Evolutionary conservation across 2,113 vertebrate genomes (phyloP), one percentile per base, ranked within the genome.

Genomic region (Rhizomys pruinosus): DNA sequence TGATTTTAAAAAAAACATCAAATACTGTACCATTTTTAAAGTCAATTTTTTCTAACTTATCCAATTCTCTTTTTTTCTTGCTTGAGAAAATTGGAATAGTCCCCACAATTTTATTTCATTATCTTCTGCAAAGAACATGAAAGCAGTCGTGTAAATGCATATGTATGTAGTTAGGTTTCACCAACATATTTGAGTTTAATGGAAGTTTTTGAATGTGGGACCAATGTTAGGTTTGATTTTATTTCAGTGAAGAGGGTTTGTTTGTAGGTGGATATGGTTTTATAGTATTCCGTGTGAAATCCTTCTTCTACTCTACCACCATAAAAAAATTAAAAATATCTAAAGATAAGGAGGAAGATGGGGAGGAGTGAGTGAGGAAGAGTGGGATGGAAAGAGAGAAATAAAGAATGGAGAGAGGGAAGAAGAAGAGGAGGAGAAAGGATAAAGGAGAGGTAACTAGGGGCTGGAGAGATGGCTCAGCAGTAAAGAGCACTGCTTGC

Each of bases 1-100:
- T 95, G 89, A 96, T 95, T 92, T 87, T 63, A 8, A 84, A 89
- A 8, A 84, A 89, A 73, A 76, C 8, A 93, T 95, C 91, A 94
- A 94, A 92, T 90, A 95, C 2, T 32, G 37, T 87, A 77, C 12
- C 9, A 15, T 69, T 96, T 88, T 90, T 29, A 78, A 93, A 89
- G n/a, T 78, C 69, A 61, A 32, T 85, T 94, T 29, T 52, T 82
- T 22, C 12, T 57, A 93, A 44, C 22, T 81, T 55, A 84, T 91
- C 10, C 52, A 93, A 84, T 94, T 87, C 22, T 34, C 63, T 82
- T 80, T 63, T 34, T 69, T 37, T 15, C 23, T 42, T 96, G 37
- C 66, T 84, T 89, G 55, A 96, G 80, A 84, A 93, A 90, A 95
- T 68, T 82, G 55, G 23, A 87, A 87, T 85, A 78, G 87, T 89